Evolutionary conservation across 2,113 vertebrate species (phyloP).

Genomic region (Dendrocopos noguchii): DNA sequence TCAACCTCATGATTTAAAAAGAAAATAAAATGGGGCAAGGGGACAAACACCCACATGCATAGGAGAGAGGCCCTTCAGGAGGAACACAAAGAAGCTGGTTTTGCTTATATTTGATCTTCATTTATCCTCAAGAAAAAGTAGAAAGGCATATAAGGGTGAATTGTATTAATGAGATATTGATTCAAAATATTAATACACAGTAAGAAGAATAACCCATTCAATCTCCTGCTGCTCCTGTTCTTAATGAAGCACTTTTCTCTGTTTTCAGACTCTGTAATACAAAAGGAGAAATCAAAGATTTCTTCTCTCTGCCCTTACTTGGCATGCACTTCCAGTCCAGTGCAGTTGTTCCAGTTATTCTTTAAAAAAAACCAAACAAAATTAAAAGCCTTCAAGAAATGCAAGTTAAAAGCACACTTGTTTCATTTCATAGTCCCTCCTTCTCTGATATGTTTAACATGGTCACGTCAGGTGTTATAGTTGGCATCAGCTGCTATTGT

Average conservation of each 20-base stretch:
- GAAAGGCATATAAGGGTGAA: not conserved
- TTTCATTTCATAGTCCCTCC: not conserved
- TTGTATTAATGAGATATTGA: slow-evolving; percentile 26
- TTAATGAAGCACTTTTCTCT: not conserved
- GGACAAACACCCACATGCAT: not conserved
- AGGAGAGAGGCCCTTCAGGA: not conserved
- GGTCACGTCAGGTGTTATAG: slow-evolving; percentile 12
- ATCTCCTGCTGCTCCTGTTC: not conserved
- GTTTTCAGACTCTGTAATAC: not conserved
- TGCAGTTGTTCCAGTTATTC: slow-evolving; percentile 12
- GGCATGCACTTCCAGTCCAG: not conserved
- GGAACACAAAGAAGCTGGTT: not conserved
- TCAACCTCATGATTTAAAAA: slow-evolving; percentile 7
- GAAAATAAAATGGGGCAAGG: not conserved
- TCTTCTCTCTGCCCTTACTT: not conserved
- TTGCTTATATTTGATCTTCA: slow-evolving; percentile 25
- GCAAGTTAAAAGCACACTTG: not conserved
- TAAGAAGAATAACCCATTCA: not conserved
- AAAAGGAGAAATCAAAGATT: slow-evolving; percentile 32
- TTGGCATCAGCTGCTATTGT: slow-evolving; percentile 47
- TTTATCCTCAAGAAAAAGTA: not conserved
- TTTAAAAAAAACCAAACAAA: not conserved
- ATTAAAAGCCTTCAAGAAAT: slow-evolving; percentile 11
- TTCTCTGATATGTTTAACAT: not conserved
- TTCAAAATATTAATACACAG: slow-evolving; percentile 4